Evolutionary conservation across 2,113 vertebrate species (phyloP).

Genomic region (Trichechus manatus): DNA sequence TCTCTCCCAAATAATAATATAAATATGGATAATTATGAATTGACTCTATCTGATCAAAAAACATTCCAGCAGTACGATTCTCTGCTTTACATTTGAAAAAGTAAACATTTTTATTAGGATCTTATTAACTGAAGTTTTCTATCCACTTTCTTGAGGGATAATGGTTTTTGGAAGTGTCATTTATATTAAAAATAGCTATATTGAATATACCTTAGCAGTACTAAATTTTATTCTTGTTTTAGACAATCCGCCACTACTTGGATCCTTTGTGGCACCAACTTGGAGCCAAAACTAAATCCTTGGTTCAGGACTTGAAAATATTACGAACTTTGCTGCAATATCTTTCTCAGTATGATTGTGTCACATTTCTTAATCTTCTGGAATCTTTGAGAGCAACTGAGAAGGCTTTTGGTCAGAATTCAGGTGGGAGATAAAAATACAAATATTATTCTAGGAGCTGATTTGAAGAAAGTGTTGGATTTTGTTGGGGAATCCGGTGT

Average conservation of each 20-base stretch:
- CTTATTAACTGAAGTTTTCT: slow-evolving; percentile 56
- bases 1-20: background rate
- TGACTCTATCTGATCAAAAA: background rate
- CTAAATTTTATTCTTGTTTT: slow-evolving; percentile 76
- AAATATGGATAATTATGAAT: background rate
- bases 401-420: slow-evolving; percentile 97
- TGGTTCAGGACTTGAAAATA: slow-evolving; percentile 97
- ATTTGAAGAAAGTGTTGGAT: slow-evolving; percentile 64
- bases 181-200: background rate
- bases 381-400: slow-evolving; percentile 96
- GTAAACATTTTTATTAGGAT: slow-evolving; percentile 47
- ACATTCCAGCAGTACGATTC: background rate
- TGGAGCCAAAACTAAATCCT: slow-evolving; percentile 95
- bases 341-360: slow-evolving; percentile 98
- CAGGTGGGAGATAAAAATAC: slow-evolving; percentile 89
- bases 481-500: background rate
- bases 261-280: slow-evolving; percentile 99
- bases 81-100: slow-evolving; percentile 44
- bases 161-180: slow-evolving; percentile 41
- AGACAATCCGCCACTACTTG: slow-evolving; percentile 97
- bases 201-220: background rate
- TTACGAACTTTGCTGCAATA: slow-evolving; percentile 94
- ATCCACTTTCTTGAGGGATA: slow-evolving; percentile 4
- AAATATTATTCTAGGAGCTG: slow-evolving; percentile 49
- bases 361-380: slow-evolving; percentile 97